A percentile compares a stretch with the other conserved stretches of the same genome.
Evolutionary conservation across 1,140 invertebrate species (phyloP).

Genomic region (Trachymyrmex septentrionalis): DNA sequence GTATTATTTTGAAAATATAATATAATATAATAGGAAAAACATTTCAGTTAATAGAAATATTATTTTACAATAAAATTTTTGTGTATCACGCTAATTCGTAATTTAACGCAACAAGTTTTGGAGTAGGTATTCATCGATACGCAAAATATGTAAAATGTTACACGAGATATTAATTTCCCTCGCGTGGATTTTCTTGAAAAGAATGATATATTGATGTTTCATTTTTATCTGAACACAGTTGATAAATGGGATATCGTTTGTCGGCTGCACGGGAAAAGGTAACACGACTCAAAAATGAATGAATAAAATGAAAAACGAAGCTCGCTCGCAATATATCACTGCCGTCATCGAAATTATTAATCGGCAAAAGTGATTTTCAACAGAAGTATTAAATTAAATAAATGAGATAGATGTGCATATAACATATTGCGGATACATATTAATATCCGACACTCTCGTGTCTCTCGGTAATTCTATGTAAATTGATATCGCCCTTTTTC

Average conservation of each 20-base stretch:
- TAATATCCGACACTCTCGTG: not conserved
- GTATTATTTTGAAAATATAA: not conserved
- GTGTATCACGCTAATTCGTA: not conserved
- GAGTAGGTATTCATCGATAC: conserved; percentile 1
- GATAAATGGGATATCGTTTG: conserved; percentile 57
- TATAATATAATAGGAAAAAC: not conserved
- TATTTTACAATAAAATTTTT: not conserved
- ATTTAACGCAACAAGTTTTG: conserved; percentile 38
- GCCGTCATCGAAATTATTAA: conserved; percentile 34
- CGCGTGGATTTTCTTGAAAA: conserved; percentile 7
- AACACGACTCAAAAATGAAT: conserved; percentile 46
- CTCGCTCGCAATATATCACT: conserved; percentile 12
- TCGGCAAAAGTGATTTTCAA: not conserved
- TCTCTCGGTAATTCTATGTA: not conserved
- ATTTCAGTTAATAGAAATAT: not conserved
- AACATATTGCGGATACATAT: not conserved
- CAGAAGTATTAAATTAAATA: conserved; percentile 22
- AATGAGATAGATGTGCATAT: not conserved
- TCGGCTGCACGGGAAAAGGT: conserved; percentile 25
- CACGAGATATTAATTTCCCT: conserved; percentile 47
- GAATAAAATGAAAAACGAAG: conserved; percentile 55
- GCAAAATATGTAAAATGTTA: conserved; percentile 43
- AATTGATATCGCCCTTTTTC: conserved; percentile 34
- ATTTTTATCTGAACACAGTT: conserved; percentile 16
- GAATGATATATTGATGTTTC: conserved; percentile 44